Evolutionary conservation across 2,888 invertebrate species (phyloP), one percentile per base, ranked within the genome.

Genomic region (Ophion slaviceki): DNA sequence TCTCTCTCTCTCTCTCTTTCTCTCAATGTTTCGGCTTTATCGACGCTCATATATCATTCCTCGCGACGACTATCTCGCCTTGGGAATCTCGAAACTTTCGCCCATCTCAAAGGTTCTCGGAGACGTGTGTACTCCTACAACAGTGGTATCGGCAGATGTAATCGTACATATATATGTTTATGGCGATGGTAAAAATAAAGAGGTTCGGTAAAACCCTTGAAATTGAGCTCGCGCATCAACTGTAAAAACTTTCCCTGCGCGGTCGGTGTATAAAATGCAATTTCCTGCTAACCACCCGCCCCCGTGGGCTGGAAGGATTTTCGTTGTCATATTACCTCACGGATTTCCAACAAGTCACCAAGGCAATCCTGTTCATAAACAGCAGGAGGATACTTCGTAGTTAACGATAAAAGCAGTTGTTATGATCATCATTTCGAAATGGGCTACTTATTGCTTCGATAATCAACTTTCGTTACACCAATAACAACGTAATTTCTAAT

Each of bases 1-100:
- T 66, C 64, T 75, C 61, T 61, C 62, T 81, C 90, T 88, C 72
- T 88, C 90, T 88, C 90, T 67, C 40, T 72, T 67, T 66, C 72
- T 82, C 91, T 92, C 91, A 91, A 92, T 93, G 92, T 93, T 92
- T 92, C 91, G 90, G 90, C 90, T 92, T 92, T 92, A 93, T 93
- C 92, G 92, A 89, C 90, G 89, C 91, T 90, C 93, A 89, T 93
- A 93, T 92, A 93, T 93, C 93, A 93, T 93, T 86, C 86, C 84
- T 75, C 74, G 86, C 92, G 89, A 89, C 84, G 91, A 89, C 90
- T 92, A 91, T 91, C 91, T 92, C 92, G 89, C 87, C 86, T 87
- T 87, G 87, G 90, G 88, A 91, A 92, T 92, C 92, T 92, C 88
- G 89, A 90, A 91, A 92, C 88, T 92, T 90, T 90, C 85, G 85